Conservation (phyloP, 2,113 vertebrate genomes). For the Trogon melanurus region DNA sequence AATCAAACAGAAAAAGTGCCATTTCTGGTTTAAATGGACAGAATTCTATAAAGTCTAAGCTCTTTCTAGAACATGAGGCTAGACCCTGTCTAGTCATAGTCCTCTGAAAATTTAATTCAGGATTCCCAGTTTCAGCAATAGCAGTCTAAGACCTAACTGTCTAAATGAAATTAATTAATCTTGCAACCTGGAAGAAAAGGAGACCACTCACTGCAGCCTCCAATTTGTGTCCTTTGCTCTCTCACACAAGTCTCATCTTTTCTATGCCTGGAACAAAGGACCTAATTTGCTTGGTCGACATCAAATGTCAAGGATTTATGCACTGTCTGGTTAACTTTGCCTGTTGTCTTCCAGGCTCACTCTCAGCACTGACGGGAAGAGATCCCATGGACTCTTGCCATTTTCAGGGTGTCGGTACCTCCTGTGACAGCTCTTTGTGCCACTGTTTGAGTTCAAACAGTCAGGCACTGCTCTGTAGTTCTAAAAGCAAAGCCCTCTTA, state of each 20-base stretch:
- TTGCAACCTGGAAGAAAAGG: neutral
- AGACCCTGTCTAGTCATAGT: neutral
- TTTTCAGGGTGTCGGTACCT: fast-evolving
- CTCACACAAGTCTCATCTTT: neutral
- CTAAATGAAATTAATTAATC: neutral
- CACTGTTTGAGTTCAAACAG: neutral
- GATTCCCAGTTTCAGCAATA: neutral
- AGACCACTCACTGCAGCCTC: neutral
- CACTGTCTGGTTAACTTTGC: neutral
- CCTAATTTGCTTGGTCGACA: neutral
- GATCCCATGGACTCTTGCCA: neutral
- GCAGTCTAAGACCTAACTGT: neutral
- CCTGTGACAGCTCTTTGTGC: neutral
- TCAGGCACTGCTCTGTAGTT: neutral
- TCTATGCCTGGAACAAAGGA: neutral
- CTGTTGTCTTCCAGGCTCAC: neutral
- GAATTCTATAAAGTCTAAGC: neutral
- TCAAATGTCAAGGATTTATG: neutral
- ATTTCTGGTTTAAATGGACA: neutral
- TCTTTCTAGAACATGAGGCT: neutral
- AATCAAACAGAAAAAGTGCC: neutral
- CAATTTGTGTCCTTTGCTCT: neutral
- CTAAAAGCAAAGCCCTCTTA: neutral
- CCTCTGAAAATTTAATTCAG: neutral
- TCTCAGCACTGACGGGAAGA: neutral